Conservation (phyloP, 2,113 vertebrate genomes). For the Haemorhous mexicanus region DNA sequence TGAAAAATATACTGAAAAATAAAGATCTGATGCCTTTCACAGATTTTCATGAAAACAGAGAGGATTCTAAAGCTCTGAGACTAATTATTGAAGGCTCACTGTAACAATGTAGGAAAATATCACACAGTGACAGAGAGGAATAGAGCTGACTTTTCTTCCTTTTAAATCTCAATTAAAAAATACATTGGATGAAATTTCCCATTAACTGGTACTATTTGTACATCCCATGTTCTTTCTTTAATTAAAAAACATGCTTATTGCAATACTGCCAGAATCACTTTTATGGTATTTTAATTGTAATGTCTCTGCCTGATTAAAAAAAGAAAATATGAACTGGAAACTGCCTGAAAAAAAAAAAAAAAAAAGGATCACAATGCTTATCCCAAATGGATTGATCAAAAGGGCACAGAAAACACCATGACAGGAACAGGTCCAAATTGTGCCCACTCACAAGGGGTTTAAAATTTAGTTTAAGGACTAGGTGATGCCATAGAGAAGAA, state of each 20-base stretch:
- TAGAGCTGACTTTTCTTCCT: neutral
- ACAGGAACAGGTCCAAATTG: neutral
- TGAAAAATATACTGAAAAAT: neutral
- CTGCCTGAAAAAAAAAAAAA: neutral
- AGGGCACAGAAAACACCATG: neutral
- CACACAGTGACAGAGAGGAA: neutral
- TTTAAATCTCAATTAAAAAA: slow-evolving; percentile 76
- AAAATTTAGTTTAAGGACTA: neutral
- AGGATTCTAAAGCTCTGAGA: neutral
- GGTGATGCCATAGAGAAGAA: neutral
- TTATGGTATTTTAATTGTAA: slow-evolving; percentile 82
- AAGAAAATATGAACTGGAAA: slow-evolving; percentile 79
- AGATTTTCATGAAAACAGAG: neutral
- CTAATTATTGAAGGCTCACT: slow-evolving; percentile 62
- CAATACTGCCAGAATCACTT: slow-evolving; percentile 76
- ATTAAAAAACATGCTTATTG: slow-evolving; percentile 82
- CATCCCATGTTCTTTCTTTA: slow-evolving; percentile 75
- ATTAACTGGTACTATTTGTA: slow-evolving; percentile 71
- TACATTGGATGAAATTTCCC: slow-evolving; percentile 71
- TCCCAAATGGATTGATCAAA: slow-evolving; percentile 11
- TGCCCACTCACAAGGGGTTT: neutral
- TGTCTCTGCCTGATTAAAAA: slow-evolving; percentile 81
- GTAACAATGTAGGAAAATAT: slow-evolving; percentile 19
- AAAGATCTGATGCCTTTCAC: neutral
- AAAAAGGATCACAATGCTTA: slow-evolving; percentile 10